These are phyloP conservation scores for Cirrhinus molitorella DNA, from an alignment of 2,797 vertebrate genomes.

Conservation along the genomic window DNA sequence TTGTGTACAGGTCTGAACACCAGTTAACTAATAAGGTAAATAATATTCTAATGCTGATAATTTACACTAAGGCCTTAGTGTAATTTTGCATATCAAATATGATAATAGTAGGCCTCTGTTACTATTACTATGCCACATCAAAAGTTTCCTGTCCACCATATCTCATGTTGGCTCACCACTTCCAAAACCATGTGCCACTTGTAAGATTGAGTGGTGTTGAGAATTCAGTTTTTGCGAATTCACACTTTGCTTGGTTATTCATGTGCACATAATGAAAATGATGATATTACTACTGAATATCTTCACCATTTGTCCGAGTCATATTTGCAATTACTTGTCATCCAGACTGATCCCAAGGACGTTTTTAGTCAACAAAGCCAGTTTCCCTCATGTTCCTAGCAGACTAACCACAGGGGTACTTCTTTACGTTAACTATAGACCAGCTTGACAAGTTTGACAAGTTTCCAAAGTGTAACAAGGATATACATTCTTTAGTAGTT, in stretches of 20 bases:
- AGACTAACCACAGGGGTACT: neutral
- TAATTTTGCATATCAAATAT: no score
- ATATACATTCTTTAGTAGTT: neutral
- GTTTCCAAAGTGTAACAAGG: neutral
- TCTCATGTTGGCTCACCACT: neutral
- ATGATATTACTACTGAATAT: neutral
- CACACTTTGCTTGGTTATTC: neutral
- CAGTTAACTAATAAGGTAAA: no score
- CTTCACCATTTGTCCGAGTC: neutral
- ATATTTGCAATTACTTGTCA: neutral
- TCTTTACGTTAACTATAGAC: neutral
- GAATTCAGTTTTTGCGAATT: neutral
- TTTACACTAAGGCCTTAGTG: no score
- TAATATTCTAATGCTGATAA: no score
- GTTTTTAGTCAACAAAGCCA: neutral
- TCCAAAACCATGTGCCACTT: neutral
- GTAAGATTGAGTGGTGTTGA: neutral
- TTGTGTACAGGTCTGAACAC: neutral
- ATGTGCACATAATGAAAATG: neutral
- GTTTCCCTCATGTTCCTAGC: neutral
- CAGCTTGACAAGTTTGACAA: slow-evolving; percentile 2
- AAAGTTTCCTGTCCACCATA: neutral
- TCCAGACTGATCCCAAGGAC: neutral
- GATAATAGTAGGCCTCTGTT: no score
- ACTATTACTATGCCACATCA: no score